These are phyloP conservation scores for Danio rerio DNA, from an alignment of 2,113 vertebrate species.

Conservation along the genomic window DNA sequence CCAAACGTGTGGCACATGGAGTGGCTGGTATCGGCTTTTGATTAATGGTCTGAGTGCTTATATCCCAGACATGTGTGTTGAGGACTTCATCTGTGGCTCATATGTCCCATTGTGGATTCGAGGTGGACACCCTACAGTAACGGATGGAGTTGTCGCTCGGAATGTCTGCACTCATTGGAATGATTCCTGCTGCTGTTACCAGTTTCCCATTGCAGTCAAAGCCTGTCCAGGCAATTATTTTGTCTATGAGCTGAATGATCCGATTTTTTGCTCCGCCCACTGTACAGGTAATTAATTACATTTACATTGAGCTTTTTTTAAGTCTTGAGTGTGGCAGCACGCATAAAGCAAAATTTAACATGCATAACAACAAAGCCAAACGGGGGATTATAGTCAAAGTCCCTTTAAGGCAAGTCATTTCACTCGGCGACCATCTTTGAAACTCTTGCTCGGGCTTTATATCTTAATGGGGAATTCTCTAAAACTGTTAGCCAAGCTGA, in stretches of 20 bases:
- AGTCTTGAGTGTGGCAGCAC: neutral
- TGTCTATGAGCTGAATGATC: conserved; percentile 37
- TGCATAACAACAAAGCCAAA: too few species aligned
- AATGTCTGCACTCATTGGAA: too few species aligned
- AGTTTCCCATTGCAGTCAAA: conserved; percentile 42
- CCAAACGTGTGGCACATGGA: neutral
- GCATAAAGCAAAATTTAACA: too few species aligned
- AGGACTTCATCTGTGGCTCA: neutral
- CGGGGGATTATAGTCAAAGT: neutral
- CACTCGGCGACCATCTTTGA: too few species aligned
- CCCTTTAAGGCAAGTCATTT: too few species aligned
- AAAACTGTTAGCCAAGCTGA: too few species aligned
- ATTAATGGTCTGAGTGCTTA: neutral
- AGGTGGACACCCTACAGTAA: neutral
- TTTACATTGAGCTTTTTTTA: neutral
- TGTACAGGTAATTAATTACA: conserved; percentile 51
- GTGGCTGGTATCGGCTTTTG: conserved; percentile 33
- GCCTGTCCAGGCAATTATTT: conserved; percentile 48
- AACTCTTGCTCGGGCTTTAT: too few species aligned
- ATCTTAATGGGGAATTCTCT: too few species aligned
- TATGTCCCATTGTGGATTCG: neutral
- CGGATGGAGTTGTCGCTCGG: too few species aligned
- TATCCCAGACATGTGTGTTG: conserved; percentile 16
- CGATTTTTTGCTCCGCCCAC: neutral
- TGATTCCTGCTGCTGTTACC: neutral